Percentiles rank a stretch among this genome's conserved stretches.
Conservation (phyloP, 1,140 invertebrate genomes). For the Zaprionus taronus region DNA sequence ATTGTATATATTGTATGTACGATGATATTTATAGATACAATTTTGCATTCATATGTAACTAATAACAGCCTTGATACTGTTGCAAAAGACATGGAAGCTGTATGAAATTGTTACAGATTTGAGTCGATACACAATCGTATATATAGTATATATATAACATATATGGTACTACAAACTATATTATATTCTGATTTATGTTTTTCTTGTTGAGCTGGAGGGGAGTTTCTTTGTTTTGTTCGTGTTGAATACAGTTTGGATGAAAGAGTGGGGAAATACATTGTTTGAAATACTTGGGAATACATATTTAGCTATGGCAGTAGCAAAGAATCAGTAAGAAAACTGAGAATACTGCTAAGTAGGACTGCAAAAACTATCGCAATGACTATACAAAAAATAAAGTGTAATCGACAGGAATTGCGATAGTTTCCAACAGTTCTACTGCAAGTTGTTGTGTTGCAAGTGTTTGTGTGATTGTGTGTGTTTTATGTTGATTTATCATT, state of each 20-base stretch:
- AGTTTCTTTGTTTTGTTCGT: slow-evolving; percentile 33
- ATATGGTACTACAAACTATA: slow-evolving; percentile 40
- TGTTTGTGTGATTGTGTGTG: slow-evolving; percentile 9
- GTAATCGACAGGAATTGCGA: background rate
- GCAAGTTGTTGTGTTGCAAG: background rate
- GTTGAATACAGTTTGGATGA: slow-evolving; percentile 41
- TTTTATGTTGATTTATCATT: slow-evolving; percentile 1
- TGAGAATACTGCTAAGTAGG: slow-evolving; percentile 70
- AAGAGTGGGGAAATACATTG: slow-evolving; percentile 40
- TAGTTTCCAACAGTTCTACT: background rate
- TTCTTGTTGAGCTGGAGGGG: slow-evolving; percentile 61
- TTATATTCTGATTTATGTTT: slow-evolving; percentile 46
- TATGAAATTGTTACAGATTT: slow-evolving; percentile 75
- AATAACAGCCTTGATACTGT: slow-evolving; percentile 81
- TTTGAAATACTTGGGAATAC: slow-evolving; percentile 65
- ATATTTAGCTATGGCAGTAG: slow-evolving; percentile 70
- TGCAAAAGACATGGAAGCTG: slow-evolving; percentile 81
- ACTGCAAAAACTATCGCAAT: background rate
- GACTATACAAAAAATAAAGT: background rate
- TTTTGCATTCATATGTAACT: slow-evolving; percentile 66
- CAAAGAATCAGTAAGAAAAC: slow-evolving; percentile 55
- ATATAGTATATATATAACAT: slow-evolving; percentile 42
- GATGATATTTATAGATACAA: slow-evolving; percentile 53
- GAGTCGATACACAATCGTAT: slow-evolving; percentile 39
- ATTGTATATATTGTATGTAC: background rate